Conservation (phyloP, 1,140 invertebrate genomes). For the Meteorus sp. region DNA sequence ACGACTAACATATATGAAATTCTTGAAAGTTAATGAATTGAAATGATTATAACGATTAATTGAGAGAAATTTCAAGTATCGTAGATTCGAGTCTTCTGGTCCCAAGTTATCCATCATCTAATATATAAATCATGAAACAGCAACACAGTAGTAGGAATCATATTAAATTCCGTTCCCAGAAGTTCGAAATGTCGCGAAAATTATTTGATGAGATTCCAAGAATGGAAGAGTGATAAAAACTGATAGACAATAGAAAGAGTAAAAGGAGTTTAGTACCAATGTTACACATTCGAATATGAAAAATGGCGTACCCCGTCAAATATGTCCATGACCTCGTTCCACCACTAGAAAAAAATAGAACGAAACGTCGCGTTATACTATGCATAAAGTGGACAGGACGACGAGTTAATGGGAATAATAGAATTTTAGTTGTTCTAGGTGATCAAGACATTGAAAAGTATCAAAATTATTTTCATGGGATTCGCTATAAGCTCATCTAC, state of each 20-base stretch:
- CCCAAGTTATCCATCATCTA: no score
- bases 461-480: neutral
- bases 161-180: constrained; percentile 16
- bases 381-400: constrained; percentile 34
- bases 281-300: constrained; percentile 39
- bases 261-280: neutral
- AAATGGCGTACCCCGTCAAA: constrained; percentile 83
- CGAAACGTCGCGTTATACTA: constrained; percentile 56
- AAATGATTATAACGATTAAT: no score
- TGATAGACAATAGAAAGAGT: neutral
- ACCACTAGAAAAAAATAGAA: constrained; percentile 82
- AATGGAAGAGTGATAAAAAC: neutral
- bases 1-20: no score
- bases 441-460: neutral
- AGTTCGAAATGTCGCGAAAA: constrained; percentile 17
- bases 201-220: neutral
- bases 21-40: no score
- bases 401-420: constrained; percentile 12
- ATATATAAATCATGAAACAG: no score
- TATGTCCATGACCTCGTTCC: constrained; percentile 91
- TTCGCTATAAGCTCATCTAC: constrained; percentile 46
- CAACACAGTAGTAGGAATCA: constrained; percentile 4
- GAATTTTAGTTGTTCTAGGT: no score
- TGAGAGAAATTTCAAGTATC: no score
- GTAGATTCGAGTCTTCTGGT: no score